Percentiles rank a stretch among this genome's conserved stretches.
Conservation (phyloP, 2,113 vertebrate species). For the Vanacampus margaritifer region DNA sequence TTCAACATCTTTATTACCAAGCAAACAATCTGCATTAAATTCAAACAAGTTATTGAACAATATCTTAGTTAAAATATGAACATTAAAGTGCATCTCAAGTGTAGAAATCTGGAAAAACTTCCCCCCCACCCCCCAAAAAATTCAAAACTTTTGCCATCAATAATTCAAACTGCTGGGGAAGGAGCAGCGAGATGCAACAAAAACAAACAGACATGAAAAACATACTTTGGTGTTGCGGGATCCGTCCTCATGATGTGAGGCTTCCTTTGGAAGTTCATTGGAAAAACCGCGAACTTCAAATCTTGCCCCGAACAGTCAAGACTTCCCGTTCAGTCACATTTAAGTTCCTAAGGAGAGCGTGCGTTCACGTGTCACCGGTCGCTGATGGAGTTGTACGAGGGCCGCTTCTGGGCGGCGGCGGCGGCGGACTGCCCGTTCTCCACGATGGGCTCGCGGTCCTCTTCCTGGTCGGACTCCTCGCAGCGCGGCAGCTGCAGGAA, state of each 20-base stretch:
- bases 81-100: slow-evolving; percentile 49
- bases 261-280: neutral
- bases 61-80: slow-evolving; percentile 3
- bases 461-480: slow-evolving; percentile 57
- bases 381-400: slow-evolving; percentile 77
- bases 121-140: neutral
- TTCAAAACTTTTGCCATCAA: neutral
- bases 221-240: slow-evolving; percentile 1
- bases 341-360: slow-evolving; percentile 30
- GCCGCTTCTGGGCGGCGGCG: neutral
- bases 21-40: neutral
- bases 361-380: slow-evolving; percentile 33
- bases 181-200: slow-evolving; percentile 1
- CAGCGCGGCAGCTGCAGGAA: slow-evolving; percentile 76
- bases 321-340: neutral
- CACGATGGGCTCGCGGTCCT: slow-evolving; percentile 66
- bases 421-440: neutral
- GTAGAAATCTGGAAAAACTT: slow-evolving; percentile 4
- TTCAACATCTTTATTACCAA: neutral
- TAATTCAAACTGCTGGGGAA: too few species aligned
- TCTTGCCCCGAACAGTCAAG: neutral
- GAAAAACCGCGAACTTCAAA: neutral
- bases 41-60: neutral
- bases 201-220: neutral
- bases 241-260: slow-evolving; percentile 1